These are phyloP conservation scores for Tadarida brasiliensis DNA, from an alignment of 2,797 vertebrate species.

Conservation along the genomic window DNA sequence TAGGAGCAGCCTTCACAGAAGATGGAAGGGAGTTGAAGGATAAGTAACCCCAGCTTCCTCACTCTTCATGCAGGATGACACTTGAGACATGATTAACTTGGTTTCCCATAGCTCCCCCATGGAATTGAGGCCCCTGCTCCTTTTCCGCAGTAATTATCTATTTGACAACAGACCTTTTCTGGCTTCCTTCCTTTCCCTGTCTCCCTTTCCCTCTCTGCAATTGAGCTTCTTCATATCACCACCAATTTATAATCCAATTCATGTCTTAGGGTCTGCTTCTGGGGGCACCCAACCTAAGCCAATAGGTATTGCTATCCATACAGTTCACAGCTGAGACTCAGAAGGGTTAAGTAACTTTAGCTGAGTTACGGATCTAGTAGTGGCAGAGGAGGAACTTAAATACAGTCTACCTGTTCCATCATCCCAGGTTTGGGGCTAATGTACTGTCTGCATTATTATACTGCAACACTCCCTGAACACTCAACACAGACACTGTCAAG, in stretches of 20 bases:
- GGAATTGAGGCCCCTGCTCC: not conserved
- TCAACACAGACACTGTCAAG: not conserved
- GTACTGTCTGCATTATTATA: not conserved
- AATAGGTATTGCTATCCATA: not conserved
- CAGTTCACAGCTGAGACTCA: conserved; percentile 21
- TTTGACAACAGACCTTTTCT: not conserved
- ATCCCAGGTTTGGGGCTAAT: not conserved
- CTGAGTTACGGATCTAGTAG: not conserved
- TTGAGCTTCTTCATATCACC: not conserved
- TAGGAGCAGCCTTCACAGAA: not conserved
- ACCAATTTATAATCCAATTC: not conserved
- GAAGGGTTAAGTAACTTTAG: conserved; percentile 18
- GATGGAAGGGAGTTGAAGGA: not conserved
- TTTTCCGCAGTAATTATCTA: not conserved
- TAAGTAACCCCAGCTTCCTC: not conserved
- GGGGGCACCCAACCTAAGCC: not conserved
- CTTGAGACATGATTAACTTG: not conserved
- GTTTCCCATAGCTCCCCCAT: not conserved
- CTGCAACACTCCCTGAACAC: not conserved
- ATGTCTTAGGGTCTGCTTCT: not conserved
- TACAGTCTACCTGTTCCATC: not conserved
- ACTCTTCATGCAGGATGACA: not conserved
- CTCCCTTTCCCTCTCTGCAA: not conserved
- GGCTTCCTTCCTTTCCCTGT: conserved; percentile 3
- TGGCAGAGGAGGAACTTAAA: not conserved